Evolutionary conservation across 2,888 invertebrate genomes (phyloP).

Genomic region (Drosophila peninsularis): DNA sequence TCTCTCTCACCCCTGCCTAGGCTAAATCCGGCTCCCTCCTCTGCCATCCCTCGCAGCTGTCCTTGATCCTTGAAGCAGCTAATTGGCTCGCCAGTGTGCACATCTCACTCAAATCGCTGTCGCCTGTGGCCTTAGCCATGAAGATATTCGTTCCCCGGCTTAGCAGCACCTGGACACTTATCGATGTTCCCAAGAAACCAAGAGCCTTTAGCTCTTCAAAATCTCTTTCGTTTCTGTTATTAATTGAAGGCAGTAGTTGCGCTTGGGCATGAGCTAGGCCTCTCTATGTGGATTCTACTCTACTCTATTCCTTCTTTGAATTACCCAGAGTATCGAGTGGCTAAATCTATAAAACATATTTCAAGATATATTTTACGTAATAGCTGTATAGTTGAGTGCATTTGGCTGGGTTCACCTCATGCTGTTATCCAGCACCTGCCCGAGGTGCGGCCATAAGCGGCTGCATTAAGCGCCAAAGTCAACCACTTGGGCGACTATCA

Average conservation of each 20-base stretch:
- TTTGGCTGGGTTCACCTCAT: not conserved
- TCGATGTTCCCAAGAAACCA: not conserved
- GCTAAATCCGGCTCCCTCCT: slow-evolving; percentile 19
- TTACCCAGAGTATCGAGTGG: no score
- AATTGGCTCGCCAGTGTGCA: slow-evolving; percentile 51
- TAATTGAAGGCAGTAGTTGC: no score
- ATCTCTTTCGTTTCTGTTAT: no score
- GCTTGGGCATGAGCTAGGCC: no score
- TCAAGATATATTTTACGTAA: no score
- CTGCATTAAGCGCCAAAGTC: slow-evolving; percentile 54
- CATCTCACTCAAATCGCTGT: slow-evolving; percentile 37
- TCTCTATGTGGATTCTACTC: no score
- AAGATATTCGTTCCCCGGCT: slow-evolving; percentile 12
- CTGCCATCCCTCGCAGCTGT: not conserved
- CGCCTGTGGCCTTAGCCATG: slow-evolving; percentile 4
- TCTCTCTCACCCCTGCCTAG: not conserved
- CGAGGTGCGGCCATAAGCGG: slow-evolving; percentile 37
- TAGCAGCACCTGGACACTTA: not conserved
- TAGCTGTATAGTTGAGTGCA: not conserved
- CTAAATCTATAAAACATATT: no score
- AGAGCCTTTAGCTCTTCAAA: not conserved
- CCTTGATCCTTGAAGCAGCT: slow-evolving; percentile 51
- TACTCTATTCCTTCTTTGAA: no score
- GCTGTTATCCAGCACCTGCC: not conserved
- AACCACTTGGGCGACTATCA: slow-evolving; percentile 37